Evolutionary conservation across 2,888 invertebrate genomes (phyloP).

Genomic region (Amphipyra tragopoginis): DNA sequence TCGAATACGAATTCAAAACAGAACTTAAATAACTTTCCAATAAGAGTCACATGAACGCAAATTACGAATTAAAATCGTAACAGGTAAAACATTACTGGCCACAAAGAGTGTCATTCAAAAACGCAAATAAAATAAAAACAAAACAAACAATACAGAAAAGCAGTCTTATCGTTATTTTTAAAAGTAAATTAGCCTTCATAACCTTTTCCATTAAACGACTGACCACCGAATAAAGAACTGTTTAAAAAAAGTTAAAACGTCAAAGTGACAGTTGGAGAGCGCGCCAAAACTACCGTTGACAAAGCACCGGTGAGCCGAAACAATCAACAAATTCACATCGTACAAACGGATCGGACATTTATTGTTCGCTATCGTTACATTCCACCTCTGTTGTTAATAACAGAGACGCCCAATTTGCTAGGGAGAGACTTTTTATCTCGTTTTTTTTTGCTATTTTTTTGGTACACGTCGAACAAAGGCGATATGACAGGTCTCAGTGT

Average conservation of each 20-base stretch:
- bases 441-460: conserved; percentile 72
- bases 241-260: conserved; percentile 70
- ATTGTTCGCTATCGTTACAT: conserved; percentile 88
- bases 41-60: too few relatives aligned
- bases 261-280: conserved; percentile 78
- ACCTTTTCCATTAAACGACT: conserved; percentile 58
- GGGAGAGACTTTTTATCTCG: conserved; percentile 82
- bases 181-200: conserved; percentile 27
- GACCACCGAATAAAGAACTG: conserved; percentile 53
- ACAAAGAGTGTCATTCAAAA: conserved; percentile 21
- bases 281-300: conserved; percentile 83
- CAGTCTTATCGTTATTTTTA: background rate
- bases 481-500: conserved; percentile 88
- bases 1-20: too few relatives aligned
- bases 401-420: conserved; percentile 89
- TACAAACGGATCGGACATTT: conserved; percentile 86
- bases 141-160: conserved; percentile 5
- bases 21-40: too few relatives aligned
- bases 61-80: background rate
- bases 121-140: conserved; percentile 2
- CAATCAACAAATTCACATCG: conserved; percentile 86
- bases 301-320: conserved; percentile 80
- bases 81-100: background rate
- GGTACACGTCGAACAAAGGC: conserved; percentile 83
- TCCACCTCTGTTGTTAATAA: conserved; percentile 89